Evolutionary conservation across 2,888 invertebrate species (phyloP), one percentile per base, ranked within the genome.

Genomic region (Sylvicola cinctus): DNA sequence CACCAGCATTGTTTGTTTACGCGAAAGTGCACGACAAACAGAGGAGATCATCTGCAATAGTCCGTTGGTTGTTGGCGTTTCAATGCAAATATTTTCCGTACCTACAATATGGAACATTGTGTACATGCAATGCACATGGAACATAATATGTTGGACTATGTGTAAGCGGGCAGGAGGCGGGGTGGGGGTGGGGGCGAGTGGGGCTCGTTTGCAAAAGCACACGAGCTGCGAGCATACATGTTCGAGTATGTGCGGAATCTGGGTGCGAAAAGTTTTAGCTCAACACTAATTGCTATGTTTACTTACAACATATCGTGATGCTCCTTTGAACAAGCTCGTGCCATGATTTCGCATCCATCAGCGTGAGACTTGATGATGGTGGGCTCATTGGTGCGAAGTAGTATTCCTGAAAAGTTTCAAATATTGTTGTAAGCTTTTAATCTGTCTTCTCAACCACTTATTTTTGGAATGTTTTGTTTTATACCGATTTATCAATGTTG

Each of bases 281-380:
- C 5, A 20, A 20, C 20, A 20, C 20, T 20, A 20, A 20, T 20
- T 20, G 20, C 20, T 8, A 20, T 20, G 20, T 20, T n/a, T 27
- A 62, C 66, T 59, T 54, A 76, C 76, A 65, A 47, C 69, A 74
- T 44, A 73, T 69, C 37, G 62, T 62, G 16, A 76, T 69, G 35
- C 71, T 63, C 46, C 68, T 66, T 42, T 71, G 65, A 4, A 74
- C 68, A 39, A 59, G 61, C 20, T 60, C 61, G 39, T 58, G 58
- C 74, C 78, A 77, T 36, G 75, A 73, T 13, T 66, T 66, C 28
- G 58, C 56, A 15, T 63, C 55, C 2, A 61, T 49, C 0, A 51
- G 45, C 30, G 63, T 60, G 40, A 69, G 40, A 3, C 34, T n/a
- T 40, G 39, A 14, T 39, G 41, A 34, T 45, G 47, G 25, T 35